Percentiles rank a stretch among this genome's conserved stretches.
These are phyloP conservation scores for Pachyramphus minor DNA, from an alignment of 2,113 vertebrate species.

Conservation along the genomic window DNA sequence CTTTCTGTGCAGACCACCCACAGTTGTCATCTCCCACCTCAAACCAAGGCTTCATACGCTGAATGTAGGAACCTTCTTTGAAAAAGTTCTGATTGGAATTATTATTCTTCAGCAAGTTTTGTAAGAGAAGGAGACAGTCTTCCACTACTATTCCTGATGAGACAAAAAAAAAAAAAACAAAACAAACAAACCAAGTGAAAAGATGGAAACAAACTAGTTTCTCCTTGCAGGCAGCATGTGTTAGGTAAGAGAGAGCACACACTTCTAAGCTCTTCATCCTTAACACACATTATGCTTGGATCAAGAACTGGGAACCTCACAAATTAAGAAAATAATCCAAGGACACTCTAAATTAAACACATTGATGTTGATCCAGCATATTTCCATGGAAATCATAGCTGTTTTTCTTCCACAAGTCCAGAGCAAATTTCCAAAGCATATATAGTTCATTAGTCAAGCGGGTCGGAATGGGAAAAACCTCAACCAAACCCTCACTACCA, in stretches of 20 bases:
- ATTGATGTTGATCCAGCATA: rapidly evolving
- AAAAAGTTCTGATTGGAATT: constrained; percentile 99
- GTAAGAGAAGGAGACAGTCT: constrained; percentile 92
- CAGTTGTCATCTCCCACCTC: constrained; percentile 96
- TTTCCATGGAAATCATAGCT: not conserved
- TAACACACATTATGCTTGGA: not conserved
- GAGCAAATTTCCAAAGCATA: not conserved
- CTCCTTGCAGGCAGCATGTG: not conserved
- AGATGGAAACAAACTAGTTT: not conserved
- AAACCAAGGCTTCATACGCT: constrained; percentile 98
- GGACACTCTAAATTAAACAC: not conserved
- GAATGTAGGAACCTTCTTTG: constrained; percentile 98
- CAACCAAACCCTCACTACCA: not conserved
- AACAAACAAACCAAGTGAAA: no score
- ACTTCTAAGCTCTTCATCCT: not conserved
- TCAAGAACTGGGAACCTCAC: not conserved
- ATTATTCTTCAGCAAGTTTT: constrained; percentile 95
- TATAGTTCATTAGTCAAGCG: not conserved
- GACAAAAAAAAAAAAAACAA: not conserved
- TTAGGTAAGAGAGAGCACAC: not conserved
- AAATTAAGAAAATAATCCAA: not conserved
- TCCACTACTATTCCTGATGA: constrained; percentile 93
- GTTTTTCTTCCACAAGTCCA: not conserved
- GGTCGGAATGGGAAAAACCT: not conserved
- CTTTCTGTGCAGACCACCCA: constrained; percentile 98